Evolutionary conservation across 2,113 vertebrate species (phyloP), one percentile per base, ranked within the genome.

Genomic region (Rhodinocichla rosea): DNA sequence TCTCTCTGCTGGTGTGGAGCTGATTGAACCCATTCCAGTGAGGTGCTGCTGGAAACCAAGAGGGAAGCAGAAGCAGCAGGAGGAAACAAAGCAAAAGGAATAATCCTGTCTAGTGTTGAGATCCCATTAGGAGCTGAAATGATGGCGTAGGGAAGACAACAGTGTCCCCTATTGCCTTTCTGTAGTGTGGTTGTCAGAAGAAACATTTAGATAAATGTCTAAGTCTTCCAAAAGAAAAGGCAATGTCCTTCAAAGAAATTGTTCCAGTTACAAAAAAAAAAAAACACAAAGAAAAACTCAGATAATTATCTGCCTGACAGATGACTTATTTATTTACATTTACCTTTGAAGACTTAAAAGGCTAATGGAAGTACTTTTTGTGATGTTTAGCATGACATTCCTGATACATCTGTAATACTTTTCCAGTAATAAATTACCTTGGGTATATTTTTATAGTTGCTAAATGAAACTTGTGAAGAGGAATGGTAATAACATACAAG

Each of bases 101-200:
- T 63, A 92, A 75, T 60, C 33, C 23, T 12, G 1, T 50, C 47
- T 69, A 3, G 5, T 82, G 82, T 37, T 49, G 65, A 90, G 52
- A 83, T 87, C 11, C 67, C 30, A 21, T 64, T 69, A 81, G 49
- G 8, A 49, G 11, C 18, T 2, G 2, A 83, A 78, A 42, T 60
- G 49, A 44, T 82, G 67, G 33, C 27, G 27, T 37, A 73, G 42
- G 40, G 90, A 90, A 52, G 74, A 82, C 63, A 77, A 52, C 49
- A 94, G 69, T 95, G 86, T 96, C 82, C 90, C 90, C 92, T 96
- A 4, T 68, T 92, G 92, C 90, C 57, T 94, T 92, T 92, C 44
- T 24, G 24, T 78, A 89, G 24, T 83, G 74, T 79, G 32, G 16
- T 91, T 80, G 32, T 75, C 53, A 28, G 50, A 88, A 68, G 35